Base-by-base conservation (phyloP, 2,113 vertebrate species). In the Siniperca chuatsi region DNA sequence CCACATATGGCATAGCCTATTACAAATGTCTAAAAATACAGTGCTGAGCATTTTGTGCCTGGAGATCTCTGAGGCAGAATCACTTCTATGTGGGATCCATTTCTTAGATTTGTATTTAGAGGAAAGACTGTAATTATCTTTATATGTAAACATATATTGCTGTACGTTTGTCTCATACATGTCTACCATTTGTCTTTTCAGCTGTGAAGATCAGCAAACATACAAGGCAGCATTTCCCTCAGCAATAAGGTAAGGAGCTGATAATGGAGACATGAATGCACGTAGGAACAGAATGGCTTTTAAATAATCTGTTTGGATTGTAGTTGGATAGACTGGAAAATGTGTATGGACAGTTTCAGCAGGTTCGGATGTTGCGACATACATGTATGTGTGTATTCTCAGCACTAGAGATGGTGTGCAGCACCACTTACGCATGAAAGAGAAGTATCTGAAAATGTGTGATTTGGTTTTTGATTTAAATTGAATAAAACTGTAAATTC, bases 201-300 rank as follows among this genome's bases (percentile, higher is more conserved):
- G 94, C 88, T 92, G 93, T 89, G 86, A 95, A 87, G 80, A 92
- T 84, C 92, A 88, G 93, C 92, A 80, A 81, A 91, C 80, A 35
- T 84, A 35, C 75, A 83, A 87, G 84, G 89, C 87, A 90, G 75
- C 77, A 8, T 82, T 92, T 85, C n/a, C 65, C 62, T 87, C 89
- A 82, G 85, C 71, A 86, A 74, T 87, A 92, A 93, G 93, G 95
- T 95, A 93, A 90, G 90, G 84, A 72, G 8, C 46, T 61, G 25
- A 37, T 37, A 20, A 82, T 7, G 3, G 35, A 62, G 48, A 64
- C 42, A 20, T 21, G 20, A 55, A 21, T 8, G 40, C 55, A 62
- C 44, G 29, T 23, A 54, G 72, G 50, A 61, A 40, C 46, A 67
- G 33, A 61, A n/a, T 44, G 25, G 20, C 60, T 62, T 12, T 68